Conservation (phyloP, 2,888 invertebrate genomes). For the Sesamia inferens region DNA sequence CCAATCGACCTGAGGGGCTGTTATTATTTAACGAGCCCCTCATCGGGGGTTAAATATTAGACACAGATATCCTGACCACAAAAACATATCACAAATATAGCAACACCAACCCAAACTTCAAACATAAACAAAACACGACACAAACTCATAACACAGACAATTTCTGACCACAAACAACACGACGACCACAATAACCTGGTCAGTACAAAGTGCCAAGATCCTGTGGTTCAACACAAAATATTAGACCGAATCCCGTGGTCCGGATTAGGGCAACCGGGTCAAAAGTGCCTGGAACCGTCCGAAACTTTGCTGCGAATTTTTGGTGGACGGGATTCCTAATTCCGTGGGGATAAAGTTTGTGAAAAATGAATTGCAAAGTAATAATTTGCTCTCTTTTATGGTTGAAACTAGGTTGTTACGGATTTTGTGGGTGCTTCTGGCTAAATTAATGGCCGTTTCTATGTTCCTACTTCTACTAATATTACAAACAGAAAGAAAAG, state of each 20-base stretch:
- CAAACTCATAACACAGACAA: constrained; percentile 57
- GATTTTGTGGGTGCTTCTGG: constrained; percentile 4
- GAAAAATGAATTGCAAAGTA: constrained; percentile 45
- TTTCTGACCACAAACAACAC: constrained; percentile 65
- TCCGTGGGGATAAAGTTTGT: constrained; percentile 43
- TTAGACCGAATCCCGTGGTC: constrained; percentile 43
- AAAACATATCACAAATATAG: constrained; percentile 20
- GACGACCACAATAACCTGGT: constrained; percentile 72
- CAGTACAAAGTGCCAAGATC: constrained; percentile 71
- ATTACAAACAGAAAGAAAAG: no score
- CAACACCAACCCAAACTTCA: constrained; percentile 9
- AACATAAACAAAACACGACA: constrained; percentile 35
- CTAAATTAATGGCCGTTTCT: background rate
- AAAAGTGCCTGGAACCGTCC: constrained; percentile 42
- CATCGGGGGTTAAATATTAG: no score
- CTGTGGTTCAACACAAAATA: constrained; percentile 70
- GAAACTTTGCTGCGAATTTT: constrained; percentile 53
- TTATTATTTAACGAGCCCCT: no score
- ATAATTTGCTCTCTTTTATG: constrained; percentile 43
- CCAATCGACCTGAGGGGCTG: no score
- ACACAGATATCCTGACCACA: background rate
- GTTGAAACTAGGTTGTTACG: constrained; percentile 2
- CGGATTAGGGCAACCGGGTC: constrained; percentile 52
- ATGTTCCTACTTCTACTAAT: no score
- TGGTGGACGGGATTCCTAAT: constrained; percentile 50